Percentiles rank a stretch among this genome's conserved stretches.
phyloP scores from a whole-genome alignment of 2,113 vertebrate genomes.

The Macquaria ambigua region DNA sequence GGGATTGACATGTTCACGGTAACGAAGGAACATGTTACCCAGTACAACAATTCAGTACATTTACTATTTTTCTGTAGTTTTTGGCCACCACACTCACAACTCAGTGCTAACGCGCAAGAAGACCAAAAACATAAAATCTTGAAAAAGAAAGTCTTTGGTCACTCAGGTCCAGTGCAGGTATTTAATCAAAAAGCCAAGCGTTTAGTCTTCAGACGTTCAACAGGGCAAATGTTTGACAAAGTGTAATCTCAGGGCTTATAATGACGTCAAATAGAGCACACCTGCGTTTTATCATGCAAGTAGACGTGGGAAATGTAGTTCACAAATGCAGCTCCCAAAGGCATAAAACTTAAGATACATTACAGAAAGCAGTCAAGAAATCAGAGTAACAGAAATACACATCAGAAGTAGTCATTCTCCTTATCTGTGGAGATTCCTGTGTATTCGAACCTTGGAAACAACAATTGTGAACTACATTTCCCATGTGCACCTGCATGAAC shows the following conservation, averaged over 20 bases:
- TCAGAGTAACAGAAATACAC: not conserved
- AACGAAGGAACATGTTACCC: no score
- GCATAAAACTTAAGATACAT: not conserved
- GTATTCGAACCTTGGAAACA: not conserved
- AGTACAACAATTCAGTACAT: no score
- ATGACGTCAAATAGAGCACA: conserved; percentile 12
- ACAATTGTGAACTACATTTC: not conserved
- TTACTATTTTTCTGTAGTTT: no score
- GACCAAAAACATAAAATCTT: not conserved
- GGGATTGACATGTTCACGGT: no score
- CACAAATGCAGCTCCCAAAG: not conserved
- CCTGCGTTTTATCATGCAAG: conserved; percentile 20
- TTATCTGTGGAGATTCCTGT: not conserved
- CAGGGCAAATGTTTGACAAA: conserved; percentile 15
- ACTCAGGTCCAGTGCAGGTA: no score
- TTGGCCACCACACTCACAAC: not conserved
- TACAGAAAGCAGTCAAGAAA: not conserved
- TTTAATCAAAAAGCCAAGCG: not conserved
- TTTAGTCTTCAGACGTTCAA: not conserved
- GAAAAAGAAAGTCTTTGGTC: not conserved
- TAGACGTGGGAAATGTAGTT: conserved; percentile 35
- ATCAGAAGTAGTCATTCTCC: not conserved
- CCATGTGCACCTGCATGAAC: not conserved
- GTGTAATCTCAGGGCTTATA: not conserved
- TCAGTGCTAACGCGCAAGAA: not conserved